Evolutionary conservation across 1,140 invertebrate genomes (phyloP).

Genomic region (Papilio machaon): DNA sequence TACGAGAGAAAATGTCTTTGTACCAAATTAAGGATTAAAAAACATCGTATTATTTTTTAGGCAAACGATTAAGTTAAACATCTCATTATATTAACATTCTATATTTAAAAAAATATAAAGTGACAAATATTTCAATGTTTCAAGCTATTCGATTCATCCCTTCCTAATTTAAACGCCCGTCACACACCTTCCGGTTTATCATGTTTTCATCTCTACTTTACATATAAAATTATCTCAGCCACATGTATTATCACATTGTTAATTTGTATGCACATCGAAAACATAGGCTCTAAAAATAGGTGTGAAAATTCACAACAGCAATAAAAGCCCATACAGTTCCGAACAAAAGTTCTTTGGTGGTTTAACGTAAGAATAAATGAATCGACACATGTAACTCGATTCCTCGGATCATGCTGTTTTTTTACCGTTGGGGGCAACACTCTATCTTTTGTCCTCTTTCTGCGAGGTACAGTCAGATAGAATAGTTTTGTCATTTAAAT

Average conservation of each 20-base stretch:
- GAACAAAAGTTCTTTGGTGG: conserved; percentile 37
- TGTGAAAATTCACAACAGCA: conserved; percentile 34
- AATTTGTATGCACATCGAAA: conserved; percentile 32
- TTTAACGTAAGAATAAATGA: conserved; percentile 45
- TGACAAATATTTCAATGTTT: not conserved
- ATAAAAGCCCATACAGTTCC: conserved; percentile 30
- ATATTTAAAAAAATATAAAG: no score
- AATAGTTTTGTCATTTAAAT: not conserved
- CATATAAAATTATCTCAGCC: conserved; percentile 29
- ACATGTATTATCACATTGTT: conserved; percentile 20
- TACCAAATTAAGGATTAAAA: no score
- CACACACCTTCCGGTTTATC: not conserved
- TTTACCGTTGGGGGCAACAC: conserved; percentile 57
- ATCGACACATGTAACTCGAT: conserved; percentile 62
- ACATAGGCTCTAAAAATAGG: conserved; percentile 35
- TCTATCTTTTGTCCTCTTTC: conserved; percentile 57
- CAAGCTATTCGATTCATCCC: not conserved
- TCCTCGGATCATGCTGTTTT: conserved; percentile 57
- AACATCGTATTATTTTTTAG: no score
- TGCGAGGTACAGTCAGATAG: conserved; percentile 44
- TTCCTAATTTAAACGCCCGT: not conserved
- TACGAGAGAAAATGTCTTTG: not conserved
- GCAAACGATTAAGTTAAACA: no score
- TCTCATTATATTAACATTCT: no score
- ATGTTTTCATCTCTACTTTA: conserved; percentile 4